Evolutionary conservation across 2,113 vertebrate genomes (phyloP).

Genomic region (Peromyscus californicus): DNA sequence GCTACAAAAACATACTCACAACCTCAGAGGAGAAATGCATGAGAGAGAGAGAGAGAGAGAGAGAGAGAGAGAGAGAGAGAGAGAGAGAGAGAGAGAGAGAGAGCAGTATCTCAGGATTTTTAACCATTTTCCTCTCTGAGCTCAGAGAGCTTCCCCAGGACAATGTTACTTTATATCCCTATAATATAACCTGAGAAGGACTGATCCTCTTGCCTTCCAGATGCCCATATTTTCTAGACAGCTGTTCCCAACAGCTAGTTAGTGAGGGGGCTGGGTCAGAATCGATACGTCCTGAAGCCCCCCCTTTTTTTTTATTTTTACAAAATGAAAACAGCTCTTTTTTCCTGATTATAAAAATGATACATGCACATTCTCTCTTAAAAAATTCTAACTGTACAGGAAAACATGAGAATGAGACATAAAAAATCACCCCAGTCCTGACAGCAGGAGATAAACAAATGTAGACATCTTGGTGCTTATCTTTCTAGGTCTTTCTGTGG

Average conservation of each 20-base stretch:
- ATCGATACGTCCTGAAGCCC: not conserved
- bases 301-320: slow-evolving; percentile 41
- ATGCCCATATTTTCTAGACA: slow-evolving; percentile 4
- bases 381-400: slow-evolving; percentile 49
- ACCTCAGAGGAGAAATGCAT: not conserved
- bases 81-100: not conserved
- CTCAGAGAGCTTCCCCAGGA: slow-evolving; percentile 42
- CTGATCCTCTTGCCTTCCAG: not conserved
- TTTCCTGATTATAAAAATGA: slow-evolving; percentile 71
- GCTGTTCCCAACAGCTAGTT: slow-evolving; percentile 59
- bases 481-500: not conserved
- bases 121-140: slow-evolving; percentile 43
- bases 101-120: not conserved
- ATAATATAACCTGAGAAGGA: not conserved
- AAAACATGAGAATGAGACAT: slow-evolving; percentile 58
- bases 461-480: not conserved
- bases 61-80: not conserved
- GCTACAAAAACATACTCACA: not conserved
- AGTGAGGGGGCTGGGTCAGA: slow-evolving; percentile 38
- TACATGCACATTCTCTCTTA: slow-evolving; percentile 42
- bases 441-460: slow-evolving; percentile 46
- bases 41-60: not conserved
- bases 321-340: slow-evolving; percentile 71
- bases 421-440: slow-evolving; percentile 44
- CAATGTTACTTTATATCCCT: slow-evolving; percentile 25